These are phyloP conservation scores for Rhogogaster chlorosoma DNA, from an alignment of 2,888 invertebrate species.

Conservation along the genomic window DNA sequence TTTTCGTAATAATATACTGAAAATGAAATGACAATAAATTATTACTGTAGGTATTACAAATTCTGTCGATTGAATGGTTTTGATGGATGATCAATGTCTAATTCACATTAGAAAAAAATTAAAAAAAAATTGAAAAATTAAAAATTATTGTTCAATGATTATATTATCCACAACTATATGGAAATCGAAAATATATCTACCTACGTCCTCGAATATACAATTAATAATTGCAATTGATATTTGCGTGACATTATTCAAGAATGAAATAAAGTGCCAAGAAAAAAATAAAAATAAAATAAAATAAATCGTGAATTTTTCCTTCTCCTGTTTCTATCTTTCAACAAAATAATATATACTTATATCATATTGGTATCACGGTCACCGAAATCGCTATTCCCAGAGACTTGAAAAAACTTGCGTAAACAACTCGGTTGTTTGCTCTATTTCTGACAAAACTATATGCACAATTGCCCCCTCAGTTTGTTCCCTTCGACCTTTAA, in stretches of 20 bases:
- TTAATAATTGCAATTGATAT: not conserved
- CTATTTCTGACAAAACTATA: not conserved
- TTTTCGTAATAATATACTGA: too few relatives aligned
- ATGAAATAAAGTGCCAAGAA: not conserved
- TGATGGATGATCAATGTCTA: not conserved
- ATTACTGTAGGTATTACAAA: not conserved
- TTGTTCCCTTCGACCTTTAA: not conserved
- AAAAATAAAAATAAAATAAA: not conserved
- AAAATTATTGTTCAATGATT: too few relatives aligned
- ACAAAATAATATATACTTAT: too few relatives aligned
- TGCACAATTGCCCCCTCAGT: not conserved
- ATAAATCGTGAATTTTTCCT: not conserved
- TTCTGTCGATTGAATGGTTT: not conserved
- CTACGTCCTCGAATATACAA: too few relatives aligned
- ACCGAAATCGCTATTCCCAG: not conserved
- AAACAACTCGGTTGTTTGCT: not conserved
- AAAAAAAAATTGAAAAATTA: too few relatives aligned
- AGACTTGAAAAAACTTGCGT: not conserved
- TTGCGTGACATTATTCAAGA: not conserved
- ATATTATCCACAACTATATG: too few relatives aligned
- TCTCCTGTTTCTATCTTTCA: not conserved
- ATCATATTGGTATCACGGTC: not conserved
- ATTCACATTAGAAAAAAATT: not conserved
- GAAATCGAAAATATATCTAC: too few relatives aligned
- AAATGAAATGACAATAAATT: not conserved